Evolutionary conservation across 2,888 invertebrate genomes (phyloP).

Genomic region (Amblyteles armatorius): DNA sequence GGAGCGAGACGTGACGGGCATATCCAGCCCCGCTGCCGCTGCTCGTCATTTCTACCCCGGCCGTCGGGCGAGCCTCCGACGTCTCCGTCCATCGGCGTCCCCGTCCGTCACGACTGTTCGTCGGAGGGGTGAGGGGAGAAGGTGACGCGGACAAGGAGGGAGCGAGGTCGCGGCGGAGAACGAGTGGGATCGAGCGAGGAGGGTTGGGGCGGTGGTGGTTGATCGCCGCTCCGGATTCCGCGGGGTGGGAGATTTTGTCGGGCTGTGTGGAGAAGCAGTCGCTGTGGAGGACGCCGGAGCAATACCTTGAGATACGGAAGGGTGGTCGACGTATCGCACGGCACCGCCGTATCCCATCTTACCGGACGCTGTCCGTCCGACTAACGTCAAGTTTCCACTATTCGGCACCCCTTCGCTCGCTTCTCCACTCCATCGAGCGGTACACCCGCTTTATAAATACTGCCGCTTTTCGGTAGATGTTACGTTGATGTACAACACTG

Average conservation of each 20-base stretch:
- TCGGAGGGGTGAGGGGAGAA: constrained; percentile 20
- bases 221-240: constrained; percentile 43
- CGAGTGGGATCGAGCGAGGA: constrained; percentile 40
- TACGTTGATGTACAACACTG: too few relatives aligned
- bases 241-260: constrained; percentile 25
- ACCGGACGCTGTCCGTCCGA: constrained; percentile 75
- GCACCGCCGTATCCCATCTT: constrained; percentile 74
- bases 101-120: constrained; percentile 51
- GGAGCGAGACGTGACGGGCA: constrained; percentile 83
- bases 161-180: constrained; percentile 43
- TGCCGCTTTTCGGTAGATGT: too few relatives aligned
- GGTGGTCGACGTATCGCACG: constrained; percentile 76
- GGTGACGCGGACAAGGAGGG: constrained; percentile 44
- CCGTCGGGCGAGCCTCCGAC: constrained; percentile 67
- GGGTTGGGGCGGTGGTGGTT: constrained; percentile 61
- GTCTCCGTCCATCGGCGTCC: constrained; percentile 46
- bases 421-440: background rate
- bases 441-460: background rate
- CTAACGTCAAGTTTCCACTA: constrained; percentile 49
- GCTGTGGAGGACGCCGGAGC: constrained; percentile 58
- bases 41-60: constrained; percentile 81
- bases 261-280: constrained; percentile 44
- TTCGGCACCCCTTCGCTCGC: constrained; percentile 16
- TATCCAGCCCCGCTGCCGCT: constrained; percentile 80
- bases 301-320: constrained; percentile 65